phyloP scores from a whole-genome alignment of 2,888 invertebrate genomes.

The Phrixothrix hirtus region DNA sequence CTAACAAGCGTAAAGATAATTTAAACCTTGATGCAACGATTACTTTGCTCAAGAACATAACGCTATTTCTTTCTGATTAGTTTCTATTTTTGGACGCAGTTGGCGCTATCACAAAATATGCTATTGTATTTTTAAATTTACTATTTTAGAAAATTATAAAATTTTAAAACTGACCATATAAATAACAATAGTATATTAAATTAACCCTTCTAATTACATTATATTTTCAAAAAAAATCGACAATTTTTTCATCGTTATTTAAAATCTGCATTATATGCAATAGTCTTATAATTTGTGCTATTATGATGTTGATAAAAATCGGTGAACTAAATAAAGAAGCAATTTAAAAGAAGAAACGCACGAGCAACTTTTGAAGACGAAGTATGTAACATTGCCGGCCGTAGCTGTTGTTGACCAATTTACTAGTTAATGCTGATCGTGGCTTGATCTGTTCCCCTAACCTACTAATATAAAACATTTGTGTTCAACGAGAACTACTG shows the following conservation, averaged over 20 bases:
- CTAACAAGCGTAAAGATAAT: constrained; percentile 17
- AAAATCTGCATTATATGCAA: too few relatives aligned
- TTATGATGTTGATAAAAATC: too few relatives aligned
- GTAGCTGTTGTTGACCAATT: constrained; percentile 23
- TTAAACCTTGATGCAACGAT: constrained; percentile 19
- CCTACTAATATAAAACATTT: constrained; percentile 40
- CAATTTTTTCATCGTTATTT: too few relatives aligned
- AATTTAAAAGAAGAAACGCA: constrained; percentile 19
- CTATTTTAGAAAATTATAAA: too few relatives aligned
- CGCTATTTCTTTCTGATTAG: constrained; percentile 20
- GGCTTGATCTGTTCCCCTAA: constrained; percentile 37
- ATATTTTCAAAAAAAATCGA: too few relatives aligned
- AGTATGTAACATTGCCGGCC: constrained; percentile 14
- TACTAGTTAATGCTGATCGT: constrained; percentile 27
- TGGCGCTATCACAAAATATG: constrained; percentile 10
- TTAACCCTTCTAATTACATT: too few relatives aligned
- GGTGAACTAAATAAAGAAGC: too few relatives aligned
- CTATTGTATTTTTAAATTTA: too few relatives aligned
- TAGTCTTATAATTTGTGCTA: too few relatives aligned
- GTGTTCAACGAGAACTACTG: constrained; percentile 27
- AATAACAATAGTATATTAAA: too few relatives aligned
- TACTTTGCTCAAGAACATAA: constrained; percentile 36
- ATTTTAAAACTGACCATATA: too few relatives aligned
- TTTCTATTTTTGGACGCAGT: neutral
- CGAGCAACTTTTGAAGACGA: constrained; percentile 21